Evolutionary conservation across 2,797 vertebrate species (phyloP), one percentile per base, ranked within the genome.

Genomic region (Eulemur coronatus): DNA sequence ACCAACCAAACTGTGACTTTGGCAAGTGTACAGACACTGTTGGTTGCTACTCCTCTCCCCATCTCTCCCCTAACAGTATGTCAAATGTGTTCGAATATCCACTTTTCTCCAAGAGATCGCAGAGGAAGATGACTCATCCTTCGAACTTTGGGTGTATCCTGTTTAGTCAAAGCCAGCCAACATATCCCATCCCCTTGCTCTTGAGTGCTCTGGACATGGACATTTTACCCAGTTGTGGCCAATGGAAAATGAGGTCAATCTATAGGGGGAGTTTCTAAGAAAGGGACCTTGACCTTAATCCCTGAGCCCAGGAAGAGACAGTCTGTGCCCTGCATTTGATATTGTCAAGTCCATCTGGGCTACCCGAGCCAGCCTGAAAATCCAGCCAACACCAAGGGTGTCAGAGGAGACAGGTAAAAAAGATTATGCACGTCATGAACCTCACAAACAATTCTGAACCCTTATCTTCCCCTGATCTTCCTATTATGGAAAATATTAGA

Each of bases 121-220:
- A 24, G 22, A 86, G 50, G 15, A 35, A 1, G 0, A 33, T 26
- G 13, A 14, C 38, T 4, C 17, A 8, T 0, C 35, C 20, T 4
- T 43, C 80, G 20, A 20, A 8, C 35, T n/a, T n/a, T 7, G 5
- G 12, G 11, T 35, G 26, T n/a, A 38, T 33, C 4, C 6, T 30
- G 20, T 70, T 84, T 46, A 46, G 5, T 0, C 9, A 38, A 26
- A 81, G 76, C n/a, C 22, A 52, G 46, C 1, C 72, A 57, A 50
- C 1, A n/a, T 33, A 55, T 2, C 28, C 52, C 7, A 13, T 63
- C 9, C 24, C 43, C 43, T 61, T 17, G 13, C 43, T 63, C 10
- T 18, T 30, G 17, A 61, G 43, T 70, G 26, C 20, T n/a, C 12
- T 22, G 9, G 18, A 11, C 5, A 41, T 33, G 12, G 46, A 12